These are phyloP conservation scores for Mesocentrotus franciscanus DNA, from an alignment of 53 echinoderm and acorn worm species.

Conservation along the genomic window DNA sequence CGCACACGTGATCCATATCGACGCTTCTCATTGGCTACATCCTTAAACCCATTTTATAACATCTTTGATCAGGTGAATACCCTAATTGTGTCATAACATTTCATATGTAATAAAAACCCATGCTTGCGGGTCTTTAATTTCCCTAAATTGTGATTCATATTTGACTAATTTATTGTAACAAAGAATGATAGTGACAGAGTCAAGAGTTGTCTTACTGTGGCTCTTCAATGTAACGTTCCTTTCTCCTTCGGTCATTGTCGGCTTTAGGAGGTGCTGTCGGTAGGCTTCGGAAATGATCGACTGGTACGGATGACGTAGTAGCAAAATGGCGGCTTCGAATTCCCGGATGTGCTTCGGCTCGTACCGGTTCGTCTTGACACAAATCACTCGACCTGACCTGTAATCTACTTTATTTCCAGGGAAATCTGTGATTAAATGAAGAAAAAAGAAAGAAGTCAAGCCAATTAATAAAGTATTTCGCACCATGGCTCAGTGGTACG, in stretches of 20 bases:
- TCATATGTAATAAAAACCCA: too few species aligned
- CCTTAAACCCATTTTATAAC: too few species aligned
- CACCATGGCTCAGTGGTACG: too few species aligned
- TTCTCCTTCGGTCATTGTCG: conserved; percentile 29
- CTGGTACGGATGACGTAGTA: conserved; percentile 68
- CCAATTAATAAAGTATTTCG: too few species aligned
- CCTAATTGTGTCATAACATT: too few species aligned
- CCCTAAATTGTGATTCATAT: too few species aligned
- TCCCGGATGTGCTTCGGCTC: conserved; percentile 60
- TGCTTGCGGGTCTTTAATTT: too few species aligned
- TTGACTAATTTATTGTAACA: not conserved
- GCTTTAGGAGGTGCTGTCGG: conserved; percentile 44
- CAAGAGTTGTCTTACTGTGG: conserved; percentile 2
- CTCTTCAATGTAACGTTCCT: not conserved
- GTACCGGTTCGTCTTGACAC: conserved; percentile 67
- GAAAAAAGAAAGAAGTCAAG: too few species aligned
- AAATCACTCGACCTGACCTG: conserved; percentile 51
- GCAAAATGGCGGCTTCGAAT: conserved; percentile 69
- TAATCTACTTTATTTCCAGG: conserved; percentile 63
- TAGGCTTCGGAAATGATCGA: conserved; percentile 69
- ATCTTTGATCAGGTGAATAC: too few species aligned
- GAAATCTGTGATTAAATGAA: conserved; percentile 31
- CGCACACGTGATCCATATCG: too few species aligned
- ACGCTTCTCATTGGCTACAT: too few species aligned
- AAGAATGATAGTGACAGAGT: not conserved